phyloP scores from a whole-genome alignment of 2,113 vertebrate species.

The Paramormyrops kingsleyae region DNA sequence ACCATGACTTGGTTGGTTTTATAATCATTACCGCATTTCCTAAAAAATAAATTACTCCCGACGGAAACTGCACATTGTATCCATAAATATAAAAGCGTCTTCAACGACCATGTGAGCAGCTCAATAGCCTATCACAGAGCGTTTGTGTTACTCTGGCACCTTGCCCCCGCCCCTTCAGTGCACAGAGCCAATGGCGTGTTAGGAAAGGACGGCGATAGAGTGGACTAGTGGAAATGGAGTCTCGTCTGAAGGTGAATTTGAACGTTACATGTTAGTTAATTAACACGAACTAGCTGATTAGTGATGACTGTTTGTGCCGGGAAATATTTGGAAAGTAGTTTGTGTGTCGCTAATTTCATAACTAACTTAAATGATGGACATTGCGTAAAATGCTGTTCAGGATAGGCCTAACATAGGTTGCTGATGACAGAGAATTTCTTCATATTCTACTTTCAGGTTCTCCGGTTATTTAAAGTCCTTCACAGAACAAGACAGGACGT shows the following conservation, averaged over 20 bases:
- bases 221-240: conserved; percentile 47
- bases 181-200: background rate
- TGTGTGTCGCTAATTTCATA: background rate
- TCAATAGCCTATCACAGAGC: background rate
- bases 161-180: background rate
- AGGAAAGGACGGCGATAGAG: background rate
- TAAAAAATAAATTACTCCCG: background rate
- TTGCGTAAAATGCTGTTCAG: background rate
- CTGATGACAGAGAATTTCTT: background rate
- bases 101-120: background rate
- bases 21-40: background rate
- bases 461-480: conserved; percentile 55
- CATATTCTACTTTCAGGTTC: conserved; percentile 43
- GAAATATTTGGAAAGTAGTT: background rate
- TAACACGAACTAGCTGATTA: background rate
- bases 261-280: background rate
- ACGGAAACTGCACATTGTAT: background rate
- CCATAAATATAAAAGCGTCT: background rate
- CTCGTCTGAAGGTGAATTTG: conserved; percentile 57
- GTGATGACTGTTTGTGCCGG: background rate
- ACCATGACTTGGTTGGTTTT: background rate
- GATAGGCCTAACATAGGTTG: background rate
- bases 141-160: no score
- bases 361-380: background rate
- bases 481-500: conserved; percentile 58